A percentile compares a stretch with the other conserved stretches of the same genome.
Conservation (phyloP, 2,797 vertebrate species). For the Phyllotis vaccarum region DNA sequence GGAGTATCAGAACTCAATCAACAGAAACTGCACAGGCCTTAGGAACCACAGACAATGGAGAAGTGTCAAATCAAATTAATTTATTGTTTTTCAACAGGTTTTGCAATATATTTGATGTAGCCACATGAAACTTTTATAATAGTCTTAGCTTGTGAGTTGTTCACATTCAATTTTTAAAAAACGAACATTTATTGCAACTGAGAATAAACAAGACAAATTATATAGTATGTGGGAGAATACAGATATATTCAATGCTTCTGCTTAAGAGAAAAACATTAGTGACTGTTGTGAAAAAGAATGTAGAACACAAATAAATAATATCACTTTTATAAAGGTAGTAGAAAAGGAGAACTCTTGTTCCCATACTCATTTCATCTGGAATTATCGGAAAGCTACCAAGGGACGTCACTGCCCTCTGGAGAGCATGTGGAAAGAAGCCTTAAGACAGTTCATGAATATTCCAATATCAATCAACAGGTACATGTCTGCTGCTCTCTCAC, state of each 20-base stretch:
- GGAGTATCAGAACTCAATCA: not conserved
- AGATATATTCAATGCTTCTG: not conserved
- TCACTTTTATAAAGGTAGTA: conserved; percentile 24
- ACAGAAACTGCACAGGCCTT: not conserved
- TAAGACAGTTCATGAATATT: not conserved
- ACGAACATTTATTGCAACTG: not conserved
- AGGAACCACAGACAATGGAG: not conserved
- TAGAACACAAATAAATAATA: not conserved
- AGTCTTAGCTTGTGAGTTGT: not conserved
- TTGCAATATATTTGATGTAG: not conserved
- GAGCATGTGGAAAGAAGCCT: conserved; percentile 4
- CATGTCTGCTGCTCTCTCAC: not conserved
- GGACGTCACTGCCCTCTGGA: not conserved
- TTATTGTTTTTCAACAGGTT: conserved; percentile 34
- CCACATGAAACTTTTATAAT: not conserved
- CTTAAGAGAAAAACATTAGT: conserved; percentile 51
- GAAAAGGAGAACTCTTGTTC: conserved; percentile 15
- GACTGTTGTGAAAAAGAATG: conserved; percentile 41
- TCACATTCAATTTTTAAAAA: conserved; percentile 45
- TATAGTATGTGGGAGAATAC: not conserved
- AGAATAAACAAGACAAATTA: conserved; percentile 53
- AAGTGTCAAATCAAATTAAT: conserved; percentile 29
- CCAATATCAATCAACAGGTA: not conserved
- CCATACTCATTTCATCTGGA: conserved; percentile 16
- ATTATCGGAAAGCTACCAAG: conserved; percentile 39